Evolutionary conservation across 1,140 invertebrate species (phyloP), one percentile per base, ranked within the genome.

Genomic region (Drosophila sechellia): DNA sequence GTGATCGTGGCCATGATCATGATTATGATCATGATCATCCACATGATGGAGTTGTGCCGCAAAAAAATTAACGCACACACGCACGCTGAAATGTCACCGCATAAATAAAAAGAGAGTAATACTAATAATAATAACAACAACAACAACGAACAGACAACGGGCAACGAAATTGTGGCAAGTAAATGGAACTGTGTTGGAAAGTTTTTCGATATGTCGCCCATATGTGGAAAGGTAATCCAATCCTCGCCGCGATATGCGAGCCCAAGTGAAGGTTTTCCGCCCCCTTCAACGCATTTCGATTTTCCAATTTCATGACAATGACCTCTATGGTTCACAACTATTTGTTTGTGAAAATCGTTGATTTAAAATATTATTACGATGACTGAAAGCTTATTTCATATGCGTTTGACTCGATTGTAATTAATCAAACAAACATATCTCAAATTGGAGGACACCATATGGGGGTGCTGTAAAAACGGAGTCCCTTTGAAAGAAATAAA

Each of bases 191-290:
- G 46, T 74, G 70, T 75, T 75, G 63, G 72, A 76, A 76, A 76
- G 72, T 76, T 76, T 72, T 75, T 66, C 37, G 39, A 72, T 60
- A 57, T 68, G 17, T 64, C 42, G 52, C 20, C 34, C 55, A 48
- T 39, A 34, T 57, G 15, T 57, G 42, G 64, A 57, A 70, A 40
- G 64, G 65, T 70, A 70, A 70, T 20, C 22, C 53, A 70, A 59
- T 57, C 69, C 43, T 27, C n/a, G 35, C 15, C 50, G 27, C 22
- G 63, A 56, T 55, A 76, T 57, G 50, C 27, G 52, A 70, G 65
- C 25, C 64, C 50, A 68, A 74, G 77, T 76, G 71, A 79, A 79
- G 77, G 77, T 80, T 76, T 79, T 77, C 31, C 52, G 25, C 25
- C 59, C 42, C 52, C 25, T 55, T 69, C 45, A 31, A 27, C 2